Evolutionary conservation across 1,140 invertebrate genomes (phyloP).

Genomic region (Patella vulgata): DNA sequence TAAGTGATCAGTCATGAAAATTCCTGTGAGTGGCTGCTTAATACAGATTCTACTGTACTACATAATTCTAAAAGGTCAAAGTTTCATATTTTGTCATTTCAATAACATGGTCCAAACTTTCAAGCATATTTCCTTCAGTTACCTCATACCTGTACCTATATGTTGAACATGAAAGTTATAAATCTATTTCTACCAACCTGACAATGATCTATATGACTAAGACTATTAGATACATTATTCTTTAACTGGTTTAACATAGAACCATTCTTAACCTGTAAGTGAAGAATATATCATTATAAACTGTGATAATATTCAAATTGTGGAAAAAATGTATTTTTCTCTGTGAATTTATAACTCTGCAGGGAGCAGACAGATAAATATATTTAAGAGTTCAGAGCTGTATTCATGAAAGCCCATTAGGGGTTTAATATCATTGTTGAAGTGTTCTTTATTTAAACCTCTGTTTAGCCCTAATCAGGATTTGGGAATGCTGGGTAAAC

Average conservation of each 20-base stretch:
- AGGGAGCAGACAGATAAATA: neutral
- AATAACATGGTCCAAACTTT: no score
- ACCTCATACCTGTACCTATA: no score
- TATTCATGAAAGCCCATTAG: neutral
- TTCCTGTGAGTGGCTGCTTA: no score
- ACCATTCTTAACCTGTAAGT: slow-evolving; percentile 72
- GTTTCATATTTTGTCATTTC: no score
- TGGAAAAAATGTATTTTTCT: neutral
- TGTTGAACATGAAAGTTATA: no score
- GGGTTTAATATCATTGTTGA: neutral
- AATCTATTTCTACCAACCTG: slow-evolving; percentile 75
- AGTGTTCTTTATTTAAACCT: neutral
- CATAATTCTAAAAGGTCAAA: no score
- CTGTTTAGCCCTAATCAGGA: no score
- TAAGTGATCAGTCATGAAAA: no score
- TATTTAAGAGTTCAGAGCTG: neutral
- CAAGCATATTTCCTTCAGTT: no score
- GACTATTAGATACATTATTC: slow-evolving; percentile 72
- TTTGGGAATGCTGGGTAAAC: no score
- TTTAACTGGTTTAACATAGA: slow-evolving; percentile 73
- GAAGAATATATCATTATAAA: neutral
- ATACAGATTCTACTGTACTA: no score
- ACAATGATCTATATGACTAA: slow-evolving; percentile 76
- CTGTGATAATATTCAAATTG: neutral
- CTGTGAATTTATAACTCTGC: neutral